Evolutionary conservation across 2,888 invertebrate species (phyloP).

Genomic region (Tetragnatha montana): DNA sequence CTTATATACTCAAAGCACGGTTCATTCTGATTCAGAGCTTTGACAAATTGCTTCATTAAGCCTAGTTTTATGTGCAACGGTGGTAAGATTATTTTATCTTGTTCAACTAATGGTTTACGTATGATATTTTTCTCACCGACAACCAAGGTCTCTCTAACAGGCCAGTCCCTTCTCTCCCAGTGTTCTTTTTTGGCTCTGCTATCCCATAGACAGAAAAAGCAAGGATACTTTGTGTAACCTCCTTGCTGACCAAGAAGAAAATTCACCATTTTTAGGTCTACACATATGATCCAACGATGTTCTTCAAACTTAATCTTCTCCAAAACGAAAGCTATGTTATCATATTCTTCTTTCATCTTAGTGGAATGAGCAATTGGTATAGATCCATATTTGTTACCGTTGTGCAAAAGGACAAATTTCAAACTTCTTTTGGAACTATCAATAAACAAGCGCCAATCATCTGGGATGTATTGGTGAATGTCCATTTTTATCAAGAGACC

Average conservation of each 20-base stretch:
- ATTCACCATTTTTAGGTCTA: conserved; percentile 20
- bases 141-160: conserved; percentile 21
- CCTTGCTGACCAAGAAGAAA: conserved; percentile 1
- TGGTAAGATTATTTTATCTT: conserved; percentile 2
- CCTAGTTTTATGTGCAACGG: conserved; percentile 20
- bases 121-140: conserved; percentile 29
- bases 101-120: conserved; percentile 1
- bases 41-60: no score
- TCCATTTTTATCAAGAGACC: neutral
- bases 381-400: no score
- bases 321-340: no score
- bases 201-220: conserved; percentile 24
- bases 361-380: no score
- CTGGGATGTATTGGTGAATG: neutral
- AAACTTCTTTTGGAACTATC: conserved; percentile 9
- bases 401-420: neutral
- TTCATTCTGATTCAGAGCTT: no score
- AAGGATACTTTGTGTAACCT: conserved; percentile 33
- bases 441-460: neutral
- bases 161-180: conserved; percentile 30
- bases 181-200: no score
- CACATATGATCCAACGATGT: conserved; percentile 7
- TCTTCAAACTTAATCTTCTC: conserved; percentile 2
- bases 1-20: no score
- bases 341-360: no score